Base-by-base conservation (phyloP, 2,888 invertebrate genomes). In the Pasiphila rectangulata region DNA sequence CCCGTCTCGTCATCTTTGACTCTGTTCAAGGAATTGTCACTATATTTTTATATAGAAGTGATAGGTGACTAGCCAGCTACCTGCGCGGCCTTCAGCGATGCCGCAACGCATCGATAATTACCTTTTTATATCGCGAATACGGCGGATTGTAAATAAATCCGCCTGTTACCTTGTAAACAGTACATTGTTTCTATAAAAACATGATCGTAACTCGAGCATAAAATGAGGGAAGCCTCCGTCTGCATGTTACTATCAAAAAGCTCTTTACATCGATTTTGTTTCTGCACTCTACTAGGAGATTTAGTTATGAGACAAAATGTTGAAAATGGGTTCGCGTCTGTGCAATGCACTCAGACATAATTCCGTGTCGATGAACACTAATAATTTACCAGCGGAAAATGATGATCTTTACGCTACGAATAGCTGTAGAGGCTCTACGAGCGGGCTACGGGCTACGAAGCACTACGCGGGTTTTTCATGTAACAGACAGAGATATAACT, bases 1-100 rank as follows among this genome's bases (percentile, higher is more conserved):
- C 67, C 74, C 73, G 86, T 86, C 87, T 86, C 86, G 86, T 87
- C 87, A 87, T 88, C 84, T 87, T 86, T 70, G 79, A 74, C 78
- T 81, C 76, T 72, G 79, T 76, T 79, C 74, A 82, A 83, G 83
- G 78, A 83, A 85, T 83, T 83, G 83, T 79, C 83, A 83, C 83
- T 78, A 78, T 72, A 78, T 75, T 82, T 80, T 73, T 70, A 65
- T 77, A 68, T 65, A 73, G 62, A 66, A 68, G 56, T 56, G 55
- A 61, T 54, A 53, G 47, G 54, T 48, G 48, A 51, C 43, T 50
- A 51, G 51, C 40, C 51, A 52, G 38, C 45, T 50, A 57, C 51
- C 46, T 46, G 43, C 20, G 35, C 20, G 56, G 35, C 56, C 54
- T 58, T 58, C 51, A 43, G 21, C 45, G 41, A 41, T 46, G 17